Percentiles rank a stretch among this genome's conserved stretches.
Conservation (phyloP, 1,140 invertebrate genomes). For the Panulirus ornatus region DNA sequence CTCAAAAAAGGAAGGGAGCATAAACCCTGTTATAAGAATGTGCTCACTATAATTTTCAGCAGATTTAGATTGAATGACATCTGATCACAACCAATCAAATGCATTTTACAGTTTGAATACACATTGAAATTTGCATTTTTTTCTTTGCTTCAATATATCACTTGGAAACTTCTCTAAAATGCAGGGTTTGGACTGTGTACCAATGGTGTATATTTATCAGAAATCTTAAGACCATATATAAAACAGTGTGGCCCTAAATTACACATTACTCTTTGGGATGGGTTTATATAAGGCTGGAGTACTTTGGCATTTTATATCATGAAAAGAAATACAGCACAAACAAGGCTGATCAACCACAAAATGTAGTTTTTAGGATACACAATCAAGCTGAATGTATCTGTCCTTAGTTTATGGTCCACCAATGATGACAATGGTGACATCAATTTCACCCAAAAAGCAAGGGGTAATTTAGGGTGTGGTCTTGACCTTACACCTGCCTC, state of each 20-base stretch:
- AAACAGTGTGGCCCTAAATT: constrained; percentile 8
- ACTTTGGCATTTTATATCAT: background rate
- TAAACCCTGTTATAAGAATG: background rate
- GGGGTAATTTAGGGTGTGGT: background rate
- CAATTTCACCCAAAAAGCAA: background rate
- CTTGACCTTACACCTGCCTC: constrained; percentile 14
- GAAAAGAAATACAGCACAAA: background rate
- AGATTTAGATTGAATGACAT: background rate
- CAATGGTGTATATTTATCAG: background rate
- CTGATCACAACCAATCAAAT: background rate
- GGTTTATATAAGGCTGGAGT: background rate
- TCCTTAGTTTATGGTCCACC: background rate
- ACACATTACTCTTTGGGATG: background rate
- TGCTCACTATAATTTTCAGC: background rate
- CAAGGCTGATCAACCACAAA: background rate
- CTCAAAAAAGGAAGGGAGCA: background rate
- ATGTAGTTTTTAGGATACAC: too few species aligned
- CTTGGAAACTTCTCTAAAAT: constrained; percentile 18
- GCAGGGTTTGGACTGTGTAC: constrained; percentile 2
- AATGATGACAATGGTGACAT: background rate
- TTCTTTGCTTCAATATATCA: background rate
- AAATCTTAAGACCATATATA: background rate
- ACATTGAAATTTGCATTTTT: background rate
- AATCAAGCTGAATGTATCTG: too few species aligned
- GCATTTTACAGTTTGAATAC: background rate